These are phyloP conservation scores for Eilema griseolum DNA, from an alignment of 2,888 invertebrate genomes.

Conservation along the genomic window DNA sequence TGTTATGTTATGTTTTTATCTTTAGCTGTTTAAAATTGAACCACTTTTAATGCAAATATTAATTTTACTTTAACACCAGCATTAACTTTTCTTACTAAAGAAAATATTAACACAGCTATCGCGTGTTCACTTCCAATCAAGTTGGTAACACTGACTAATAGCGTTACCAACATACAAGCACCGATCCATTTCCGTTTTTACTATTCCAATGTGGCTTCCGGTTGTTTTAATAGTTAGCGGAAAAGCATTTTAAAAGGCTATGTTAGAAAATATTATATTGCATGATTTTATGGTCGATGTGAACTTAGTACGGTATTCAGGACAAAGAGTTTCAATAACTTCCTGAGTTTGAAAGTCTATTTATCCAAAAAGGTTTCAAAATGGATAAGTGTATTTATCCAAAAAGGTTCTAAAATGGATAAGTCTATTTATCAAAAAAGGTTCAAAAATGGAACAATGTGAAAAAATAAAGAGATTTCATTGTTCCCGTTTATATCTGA, in stretches of 20 bases:
- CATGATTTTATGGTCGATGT: too few relatives aligned
- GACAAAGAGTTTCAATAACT: too few relatives aligned
- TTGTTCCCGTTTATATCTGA: too few relatives aligned
- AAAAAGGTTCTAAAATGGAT: too few relatives aligned
- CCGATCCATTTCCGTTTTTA: constrained; percentile 63
- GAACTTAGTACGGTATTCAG: too few relatives aligned
- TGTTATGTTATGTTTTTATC: too few relatives aligned
- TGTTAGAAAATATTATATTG: background rate
- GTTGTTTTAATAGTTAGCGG: constrained; percentile 50
- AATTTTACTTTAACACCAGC: background rate
- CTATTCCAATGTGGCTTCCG: constrained; percentile 58
- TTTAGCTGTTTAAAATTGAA: background rate
- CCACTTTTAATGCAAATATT: background rate
- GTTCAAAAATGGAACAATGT: too few relatives aligned
- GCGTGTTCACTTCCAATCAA: constrained; percentile 57
- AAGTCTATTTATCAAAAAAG: too few relatives aligned
- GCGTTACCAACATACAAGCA: constrained; percentile 62
- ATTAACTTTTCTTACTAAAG: constrained; percentile 9
- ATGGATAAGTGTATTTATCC: too few relatives aligned
- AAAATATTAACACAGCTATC: constrained; percentile 27
- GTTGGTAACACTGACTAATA: constrained; percentile 74
- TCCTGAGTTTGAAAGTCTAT: too few relatives aligned
- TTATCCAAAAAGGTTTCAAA: too few relatives aligned
- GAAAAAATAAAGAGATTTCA: too few relatives aligned
- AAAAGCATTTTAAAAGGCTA: constrained; percentile 33